These are phyloP conservation scores for Enteromius anoplus DNA, from an alignment of 2,797 vertebrate genomes.

Conservation along the genomic window DNA sequence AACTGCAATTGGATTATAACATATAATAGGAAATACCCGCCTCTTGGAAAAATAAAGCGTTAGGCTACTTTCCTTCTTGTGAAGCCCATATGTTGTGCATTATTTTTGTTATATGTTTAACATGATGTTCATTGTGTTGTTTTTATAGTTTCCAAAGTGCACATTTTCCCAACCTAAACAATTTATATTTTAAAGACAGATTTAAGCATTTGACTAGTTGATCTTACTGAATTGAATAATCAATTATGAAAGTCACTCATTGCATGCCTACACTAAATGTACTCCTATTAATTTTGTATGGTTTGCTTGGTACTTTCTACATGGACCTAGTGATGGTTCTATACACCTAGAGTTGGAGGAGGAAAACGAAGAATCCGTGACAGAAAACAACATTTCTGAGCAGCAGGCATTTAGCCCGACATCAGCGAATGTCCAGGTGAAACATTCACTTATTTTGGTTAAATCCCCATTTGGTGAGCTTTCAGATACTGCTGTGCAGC, in stretches of 20 bases:
- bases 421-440: background rate
- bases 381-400: background rate
- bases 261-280: background rate
- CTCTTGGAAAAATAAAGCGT: background rate
- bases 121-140: background rate
- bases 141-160: background rate
- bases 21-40: background rate
- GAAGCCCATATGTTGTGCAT: background rate
- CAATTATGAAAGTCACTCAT: background rate
- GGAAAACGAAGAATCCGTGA: background rate
- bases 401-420: background rate
- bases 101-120: background rate
- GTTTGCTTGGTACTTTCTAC: constrained; percentile 8
- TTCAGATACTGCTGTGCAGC: background rate
- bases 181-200: background rate
- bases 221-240: background rate
- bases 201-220: background rate
- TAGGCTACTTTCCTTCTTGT: background rate
- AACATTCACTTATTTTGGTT: background rate
- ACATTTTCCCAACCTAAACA: background rate
- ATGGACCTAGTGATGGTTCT: background rate
- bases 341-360: background rate
- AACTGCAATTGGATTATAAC: background rate
- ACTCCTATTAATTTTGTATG: background rate
- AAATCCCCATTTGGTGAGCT: background rate